These are phyloP conservation scores for Oryctes rhinoceros DNA, from an alignment of 1,140 invertebrate species.

Conservation along the genomic window DNA sequence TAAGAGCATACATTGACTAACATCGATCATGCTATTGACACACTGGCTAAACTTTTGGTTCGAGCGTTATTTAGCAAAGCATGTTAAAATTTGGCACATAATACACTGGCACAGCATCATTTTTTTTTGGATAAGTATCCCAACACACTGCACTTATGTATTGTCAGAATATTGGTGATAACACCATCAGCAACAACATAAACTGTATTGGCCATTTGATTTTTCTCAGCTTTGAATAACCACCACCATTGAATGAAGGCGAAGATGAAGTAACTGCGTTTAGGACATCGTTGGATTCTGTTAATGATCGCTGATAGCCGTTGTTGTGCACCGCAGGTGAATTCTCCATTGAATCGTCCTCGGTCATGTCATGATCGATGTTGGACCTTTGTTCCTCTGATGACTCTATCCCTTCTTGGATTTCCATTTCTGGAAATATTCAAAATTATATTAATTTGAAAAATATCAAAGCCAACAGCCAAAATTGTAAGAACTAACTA, in stretches of 20 bases:
- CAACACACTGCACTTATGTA: slow-evolving; percentile 33
- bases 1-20: slow-evolving; percentile 50
- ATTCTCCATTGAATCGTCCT: slow-evolving; percentile 43
- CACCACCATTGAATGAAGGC: slow-evolving; percentile 1
- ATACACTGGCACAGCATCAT: slow-evolving; percentile 50
- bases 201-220: slow-evolving; percentile 34
- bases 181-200: slow-evolving; percentile 28
- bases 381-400: slow-evolving; percentile 49
- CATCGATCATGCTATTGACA: slow-evolving; percentile 50
- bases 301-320: slow-evolving; percentile 56
- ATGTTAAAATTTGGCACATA: slow-evolving; percentile 61
- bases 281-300: slow-evolving; percentile 47
- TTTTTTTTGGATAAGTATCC: slow-evolving; percentile 9
- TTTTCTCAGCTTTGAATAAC: slow-evolving; percentile 42
- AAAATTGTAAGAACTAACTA: too few species aligned
- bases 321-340: slow-evolving; percentile 46
- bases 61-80: slow-evolving; percentile 58
- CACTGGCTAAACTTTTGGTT: slow-evolving; percentile 43
- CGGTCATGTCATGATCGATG: slow-evolving; percentile 49
- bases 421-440: slow-evolving; percentile 59
- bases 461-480: too few species aligned
- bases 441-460: background rate
- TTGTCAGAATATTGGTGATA: slow-evolving; percentile 11
- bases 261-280: slow-evolving; percentile 38
- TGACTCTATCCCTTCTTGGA: slow-evolving; percentile 54